Percentiles rank a stretch among this genome's conserved stretches.
phyloP scores from a whole-genome alignment of 2,888 invertebrate species.

The Willowsia nigromaculata region DNA sequence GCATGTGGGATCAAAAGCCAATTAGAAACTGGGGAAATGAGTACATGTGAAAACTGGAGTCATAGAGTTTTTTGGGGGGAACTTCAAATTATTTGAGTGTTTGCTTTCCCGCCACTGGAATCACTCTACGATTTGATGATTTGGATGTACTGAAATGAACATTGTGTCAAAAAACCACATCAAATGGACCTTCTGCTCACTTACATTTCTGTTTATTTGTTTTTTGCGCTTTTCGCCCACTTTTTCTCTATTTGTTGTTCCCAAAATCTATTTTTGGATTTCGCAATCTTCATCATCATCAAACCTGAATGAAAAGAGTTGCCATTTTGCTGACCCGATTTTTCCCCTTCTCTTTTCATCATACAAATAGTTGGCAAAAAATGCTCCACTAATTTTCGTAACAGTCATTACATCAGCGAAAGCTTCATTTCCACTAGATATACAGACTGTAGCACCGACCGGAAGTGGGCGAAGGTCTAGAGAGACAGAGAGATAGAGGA shows the following conservation, averaged over 20 bases:
- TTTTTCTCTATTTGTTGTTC: background rate
- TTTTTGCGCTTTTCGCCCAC: background rate
- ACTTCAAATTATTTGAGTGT: too few relatives aligned
- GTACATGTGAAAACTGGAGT: too few relatives aligned
- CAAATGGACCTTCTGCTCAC: background rate
- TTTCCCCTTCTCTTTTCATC: background rate
- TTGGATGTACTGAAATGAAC: background rate
- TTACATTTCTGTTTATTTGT: background rate
- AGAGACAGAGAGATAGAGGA: too few relatives aligned
- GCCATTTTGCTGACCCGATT: background rate
- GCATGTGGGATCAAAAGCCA: too few relatives aligned
- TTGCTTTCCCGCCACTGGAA: too few relatives aligned
- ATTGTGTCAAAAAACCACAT: too few relatives aligned
- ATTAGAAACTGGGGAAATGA: too few relatives aligned
- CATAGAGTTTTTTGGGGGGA: too few relatives aligned
- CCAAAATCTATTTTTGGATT: background rate
- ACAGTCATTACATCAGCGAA: too few relatives aligned
- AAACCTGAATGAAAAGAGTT: background rate
- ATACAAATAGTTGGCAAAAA: background rate
- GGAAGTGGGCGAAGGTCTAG: background rate
- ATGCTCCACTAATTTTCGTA: too few relatives aligned
- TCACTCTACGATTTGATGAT: too few relatives aligned
- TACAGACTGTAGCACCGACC: background rate
- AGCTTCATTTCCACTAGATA: background rate
- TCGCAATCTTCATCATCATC: background rate